These are phyloP conservation scores for Oligia fasciuncula DNA, from an alignment of 2,888 invertebrate genomes.

Conservation along the genomic window DNA sequence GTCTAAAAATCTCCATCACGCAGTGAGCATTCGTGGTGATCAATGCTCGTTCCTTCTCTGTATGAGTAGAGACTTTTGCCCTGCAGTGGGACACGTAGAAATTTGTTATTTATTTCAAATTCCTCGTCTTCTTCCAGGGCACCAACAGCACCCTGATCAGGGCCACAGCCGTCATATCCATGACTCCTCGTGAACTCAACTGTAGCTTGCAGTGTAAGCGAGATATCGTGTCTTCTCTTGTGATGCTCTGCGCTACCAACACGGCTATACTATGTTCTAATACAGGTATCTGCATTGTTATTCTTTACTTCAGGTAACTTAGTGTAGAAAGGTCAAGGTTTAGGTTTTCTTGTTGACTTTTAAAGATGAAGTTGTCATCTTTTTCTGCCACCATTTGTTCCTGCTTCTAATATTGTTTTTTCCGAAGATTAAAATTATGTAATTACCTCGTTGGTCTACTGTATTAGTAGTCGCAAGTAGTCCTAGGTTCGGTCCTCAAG, in stretches of 20 bases:
- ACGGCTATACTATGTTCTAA: conserved; percentile 66
- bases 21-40: no score
- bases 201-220: conserved; percentile 73
- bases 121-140: conserved; percentile 34
- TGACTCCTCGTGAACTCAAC: conserved; percentile 46
- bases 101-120: no score
- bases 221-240: conserved; percentile 69
- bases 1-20: no score
- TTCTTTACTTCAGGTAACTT: neutral
- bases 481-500: no score
- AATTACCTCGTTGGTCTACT: no score
- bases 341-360: neutral
- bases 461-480: no score
- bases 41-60: no score
- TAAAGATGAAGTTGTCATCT: neutral
- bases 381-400: neutral
- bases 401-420: neutral
- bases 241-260: conserved; percentile 68
- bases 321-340: no score
- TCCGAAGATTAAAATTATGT: no score
- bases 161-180: conserved; percentile 45
- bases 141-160: conserved; percentile 48
- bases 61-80: no score
- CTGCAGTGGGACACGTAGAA: no score
- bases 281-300: conserved; percentile 60